phyloP scores from a whole-genome alignment of 23 tunicate species.

The Ascidia mentula region DNA sequence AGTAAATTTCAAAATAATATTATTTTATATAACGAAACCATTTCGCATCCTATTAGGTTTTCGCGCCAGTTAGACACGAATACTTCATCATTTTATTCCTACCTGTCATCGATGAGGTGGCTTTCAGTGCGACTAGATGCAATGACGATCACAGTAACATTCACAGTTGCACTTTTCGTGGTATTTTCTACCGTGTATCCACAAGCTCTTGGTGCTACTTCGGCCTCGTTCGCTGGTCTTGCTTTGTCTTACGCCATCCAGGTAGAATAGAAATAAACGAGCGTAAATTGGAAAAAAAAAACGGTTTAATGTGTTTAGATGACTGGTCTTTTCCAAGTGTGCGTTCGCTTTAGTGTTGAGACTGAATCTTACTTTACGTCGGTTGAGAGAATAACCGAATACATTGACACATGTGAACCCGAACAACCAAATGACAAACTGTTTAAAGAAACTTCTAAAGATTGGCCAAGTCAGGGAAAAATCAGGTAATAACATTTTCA shows the following conservation, averaged over 20 bases:
- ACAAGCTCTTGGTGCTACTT: slow-evolving; percentile 30
- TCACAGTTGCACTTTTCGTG: slow-evolving; percentile 39
- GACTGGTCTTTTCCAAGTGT: slow-evolving; percentile 79
- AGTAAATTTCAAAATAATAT: neutral
- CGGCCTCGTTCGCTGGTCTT: slow-evolving; percentile 66
- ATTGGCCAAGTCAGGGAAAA: slow-evolving; percentile 66
- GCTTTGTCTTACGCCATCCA: slow-evolving; percentile 63
- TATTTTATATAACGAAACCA: too few relatives aligned
- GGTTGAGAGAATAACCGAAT: slow-evolving; percentile 72
- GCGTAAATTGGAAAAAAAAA: too few relatives aligned
- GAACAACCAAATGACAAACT: slow-evolving; percentile 40
- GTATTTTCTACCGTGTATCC: slow-evolving; percentile 62
- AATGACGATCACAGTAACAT: slow-evolving; percentile 30
- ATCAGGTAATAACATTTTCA: slow-evolving; percentile 20
- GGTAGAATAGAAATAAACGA: slow-evolving; percentile 35
- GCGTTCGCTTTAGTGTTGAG: slow-evolving; percentile 71
- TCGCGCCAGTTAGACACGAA: slow-evolving; percentile 10
- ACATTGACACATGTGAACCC: slow-evolving; percentile 38
- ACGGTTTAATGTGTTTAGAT: slow-evolving; percentile 25
- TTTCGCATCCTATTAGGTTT: slow-evolving; percentile 19
- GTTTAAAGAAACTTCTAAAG: slow-evolving; percentile 15
- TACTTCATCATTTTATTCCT: slow-evolving; percentile 25
- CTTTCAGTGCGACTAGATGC: slow-evolving; percentile 65
- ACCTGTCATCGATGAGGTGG: slow-evolving; percentile 52
- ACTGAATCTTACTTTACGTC: slow-evolving; percentile 77